Evolutionary conservation across 2,888 invertebrate species (phyloP).

Genomic region (Diaprepes abbreviatus): DNA sequence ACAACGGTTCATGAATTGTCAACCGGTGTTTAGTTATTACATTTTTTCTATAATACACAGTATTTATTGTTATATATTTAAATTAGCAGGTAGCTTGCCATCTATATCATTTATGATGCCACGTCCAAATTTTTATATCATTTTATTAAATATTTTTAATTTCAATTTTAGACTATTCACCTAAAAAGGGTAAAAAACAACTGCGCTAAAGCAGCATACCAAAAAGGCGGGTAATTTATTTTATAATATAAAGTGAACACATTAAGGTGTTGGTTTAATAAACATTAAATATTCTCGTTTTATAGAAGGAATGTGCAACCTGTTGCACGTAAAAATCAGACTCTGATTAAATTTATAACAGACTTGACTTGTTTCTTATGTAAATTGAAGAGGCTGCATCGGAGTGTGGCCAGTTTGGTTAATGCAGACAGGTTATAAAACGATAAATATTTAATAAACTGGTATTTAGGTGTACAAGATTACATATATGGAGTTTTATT

Average conservation of each 20-base stretch:
- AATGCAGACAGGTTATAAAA: slow-evolving; percentile 25
- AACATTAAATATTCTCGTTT: slow-evolving; percentile 33
- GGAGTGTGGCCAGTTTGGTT: slow-evolving; percentile 4
- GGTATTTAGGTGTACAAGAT: neutral
- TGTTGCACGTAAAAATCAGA: slow-evolving; percentile 20
- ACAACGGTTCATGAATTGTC: too few species aligned
- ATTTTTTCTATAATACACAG: too few species aligned
- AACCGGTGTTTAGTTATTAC: too few species aligned
- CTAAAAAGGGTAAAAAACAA: neutral
- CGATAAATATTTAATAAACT: slow-evolving; percentile 18
- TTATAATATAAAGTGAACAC: slow-evolving; percentile 6
- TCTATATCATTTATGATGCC: too few species aligned
- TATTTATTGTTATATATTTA: too few species aligned
- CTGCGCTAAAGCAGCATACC: slow-evolving; percentile 27
- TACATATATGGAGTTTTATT: neutral
- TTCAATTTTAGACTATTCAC: too few species aligned
- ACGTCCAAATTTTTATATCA: too few species aligned
- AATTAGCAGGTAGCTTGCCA: too few species aligned
- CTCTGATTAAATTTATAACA: slow-evolving; percentile 24
- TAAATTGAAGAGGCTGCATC: slow-evolving; percentile 13
- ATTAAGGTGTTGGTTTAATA: slow-evolving; percentile 38
- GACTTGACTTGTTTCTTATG: slow-evolving; percentile 28
- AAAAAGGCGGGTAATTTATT: slow-evolving; percentile 24
- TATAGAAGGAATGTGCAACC: slow-evolving; percentile 27
- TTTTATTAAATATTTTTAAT: too few species aligned